Base-by-base conservation (phyloP, 92 coral and sea anemone genomes). In the Ricordea florida region DNA sequence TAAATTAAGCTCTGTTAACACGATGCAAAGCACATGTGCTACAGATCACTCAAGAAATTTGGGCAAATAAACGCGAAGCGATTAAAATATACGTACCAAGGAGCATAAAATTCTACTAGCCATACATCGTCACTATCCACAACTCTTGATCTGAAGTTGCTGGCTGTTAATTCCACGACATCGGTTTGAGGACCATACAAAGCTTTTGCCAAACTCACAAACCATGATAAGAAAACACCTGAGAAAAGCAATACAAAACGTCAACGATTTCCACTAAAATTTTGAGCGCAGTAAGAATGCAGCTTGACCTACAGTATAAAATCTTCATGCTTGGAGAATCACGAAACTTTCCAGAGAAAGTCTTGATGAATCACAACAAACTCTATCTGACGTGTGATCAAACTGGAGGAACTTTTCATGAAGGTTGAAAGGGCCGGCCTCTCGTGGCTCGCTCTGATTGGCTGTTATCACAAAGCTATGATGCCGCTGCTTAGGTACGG, bases 361-460 rank as follows among this genome's bases (percentile, higher is more conserved):
- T 25, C 21, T 18, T 16, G 35, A 14, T 23, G 17, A 44, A 61
- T 27, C 26, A 34, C 5, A 45, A 32, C 10, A 4, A 6, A 37
- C 44, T 11, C 40, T 13, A 35, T 32, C 53, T 55, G 40, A 79
- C 85, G 85, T 79, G 85, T 69, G 74, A 45, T n/a, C n/a, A 57
- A 23, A 28, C 31, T 18, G 38, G 27, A 59, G 43, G 21, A 4
- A 25, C 15, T 4, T 43, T 72, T 55, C 57, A 33, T 55, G 43
- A 72, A 80, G 69, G 75, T 85, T 93, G 89, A 88, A 88, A 55
- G 86, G 81, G 84, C 94, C 89, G 89, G 56, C 82, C 85, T 79
- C 77, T 79, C 97, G 98, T 93, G 98, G 66, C 98, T 87, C 93
- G 71, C 89, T 62, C 89, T 90, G 85, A 93, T 93, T 93, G 98